phyloP scores from a whole-genome alignment of 1,140 invertebrate species.

The Polyergus mexicanus region DNA sequence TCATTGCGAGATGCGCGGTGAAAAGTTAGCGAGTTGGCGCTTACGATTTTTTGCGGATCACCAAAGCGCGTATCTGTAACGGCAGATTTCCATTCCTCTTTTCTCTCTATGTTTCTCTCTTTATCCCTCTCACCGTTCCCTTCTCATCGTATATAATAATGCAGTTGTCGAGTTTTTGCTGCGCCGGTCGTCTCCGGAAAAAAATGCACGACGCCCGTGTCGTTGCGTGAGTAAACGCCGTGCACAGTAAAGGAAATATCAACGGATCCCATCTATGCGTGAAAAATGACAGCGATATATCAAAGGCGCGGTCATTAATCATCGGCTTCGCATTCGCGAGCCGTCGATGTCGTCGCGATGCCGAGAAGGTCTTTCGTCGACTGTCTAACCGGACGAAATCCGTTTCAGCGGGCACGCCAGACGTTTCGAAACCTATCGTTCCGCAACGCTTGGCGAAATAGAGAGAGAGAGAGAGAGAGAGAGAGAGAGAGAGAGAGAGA shows the following conservation, averaged over 20 bases:
- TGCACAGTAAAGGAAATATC: slow-evolving; percentile 71
- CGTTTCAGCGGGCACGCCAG: slow-evolving; percentile 32
- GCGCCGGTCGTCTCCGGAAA: slow-evolving; percentile 20
- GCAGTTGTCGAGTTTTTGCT: slow-evolving; percentile 68
- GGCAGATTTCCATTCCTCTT: slow-evolving; percentile 11
- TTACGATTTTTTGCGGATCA: slow-evolving; percentile 50
- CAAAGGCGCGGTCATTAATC: slow-evolving; percentile 78
- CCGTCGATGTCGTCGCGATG: slow-evolving; percentile 66
- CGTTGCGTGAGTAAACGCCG: slow-evolving; percentile 1
- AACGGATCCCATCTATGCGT: slow-evolving; percentile 80
- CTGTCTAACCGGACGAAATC: slow-evolving; percentile 72
- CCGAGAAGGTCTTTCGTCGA: slow-evolving; percentile 74
- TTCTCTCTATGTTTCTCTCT: background rate
- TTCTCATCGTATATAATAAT: slow-evolving; percentile 59
- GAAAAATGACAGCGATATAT: slow-evolving; percentile 83
- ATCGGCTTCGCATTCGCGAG: slow-evolving; percentile 65
- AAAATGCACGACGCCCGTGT: slow-evolving; percentile 22
- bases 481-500: no score
- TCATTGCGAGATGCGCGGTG: slow-evolving; percentile 56
- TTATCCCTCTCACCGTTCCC: background rate
- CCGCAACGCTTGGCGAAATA: slow-evolving; percentile 25
- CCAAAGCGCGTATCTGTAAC: slow-evolving; percentile 18
- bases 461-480: background rate
- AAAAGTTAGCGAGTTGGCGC: slow-evolving; percentile 52
- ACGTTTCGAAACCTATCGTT: slow-evolving; percentile 50